These are phyloP conservation scores for Periplaneta americana DNA, from an alignment of 1,140 invertebrate species.

Conservation along the genomic window DNA sequence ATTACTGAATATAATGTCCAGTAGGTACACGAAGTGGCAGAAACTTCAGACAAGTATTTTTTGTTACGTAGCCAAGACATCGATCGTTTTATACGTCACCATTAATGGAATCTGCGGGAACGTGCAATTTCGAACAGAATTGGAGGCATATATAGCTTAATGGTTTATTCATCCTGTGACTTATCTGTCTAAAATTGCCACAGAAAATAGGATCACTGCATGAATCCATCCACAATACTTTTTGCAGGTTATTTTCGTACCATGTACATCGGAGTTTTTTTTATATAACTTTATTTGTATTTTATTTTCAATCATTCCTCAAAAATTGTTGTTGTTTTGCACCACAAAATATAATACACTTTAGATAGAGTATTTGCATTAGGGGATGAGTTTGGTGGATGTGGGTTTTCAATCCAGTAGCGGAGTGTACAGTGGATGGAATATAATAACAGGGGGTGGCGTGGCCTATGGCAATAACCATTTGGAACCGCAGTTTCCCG, in stretches of 20 bases:
- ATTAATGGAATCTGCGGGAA: no score
- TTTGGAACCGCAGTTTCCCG: neutral
- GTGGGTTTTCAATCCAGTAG: neutral
- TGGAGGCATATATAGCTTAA: no score
- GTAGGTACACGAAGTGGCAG: no score
- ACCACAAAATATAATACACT: neutral
- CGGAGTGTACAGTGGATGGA: no score
- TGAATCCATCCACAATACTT: neutral
- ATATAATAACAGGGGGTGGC: neutral
- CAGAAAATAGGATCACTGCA: neutral
- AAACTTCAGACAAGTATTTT: no score
- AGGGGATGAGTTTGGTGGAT: neutral
- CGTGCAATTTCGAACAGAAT: no score
- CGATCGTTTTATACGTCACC: no score
- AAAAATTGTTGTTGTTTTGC: neutral
- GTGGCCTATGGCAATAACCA: neutral
- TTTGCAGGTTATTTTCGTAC: no score
- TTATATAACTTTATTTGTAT: neutral
- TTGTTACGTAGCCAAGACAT: no score
- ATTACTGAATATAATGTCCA: no score
- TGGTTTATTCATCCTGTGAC: neutral
- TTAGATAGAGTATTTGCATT: neutral
- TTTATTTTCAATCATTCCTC: neutral
- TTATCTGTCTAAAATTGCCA: neutral
- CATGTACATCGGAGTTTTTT: neutral